A percentile compares a stretch with the other conserved stretches of the same genome.
Conservation (phyloP, 2,797 vertebrate genomes). For the Pogonophryne albipinna region DNA sequence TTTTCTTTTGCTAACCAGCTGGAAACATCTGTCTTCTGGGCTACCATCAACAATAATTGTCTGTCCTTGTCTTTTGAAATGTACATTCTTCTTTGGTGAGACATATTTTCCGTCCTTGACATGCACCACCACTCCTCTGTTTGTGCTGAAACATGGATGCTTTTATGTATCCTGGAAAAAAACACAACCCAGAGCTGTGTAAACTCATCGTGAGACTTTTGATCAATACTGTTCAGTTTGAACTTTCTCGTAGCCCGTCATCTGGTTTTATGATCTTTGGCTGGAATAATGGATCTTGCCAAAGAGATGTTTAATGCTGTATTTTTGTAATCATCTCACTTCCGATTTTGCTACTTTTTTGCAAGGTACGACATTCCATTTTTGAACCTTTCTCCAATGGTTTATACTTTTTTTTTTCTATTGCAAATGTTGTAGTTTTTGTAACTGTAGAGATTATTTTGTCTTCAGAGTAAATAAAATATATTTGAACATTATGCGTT, state of each 20-base stretch:
- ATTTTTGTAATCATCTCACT: conserved; percentile 73
- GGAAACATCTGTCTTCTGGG: conserved; percentile 58
- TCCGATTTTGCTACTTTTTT: conserved; percentile 47
- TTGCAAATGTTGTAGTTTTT: conserved; percentile 79
- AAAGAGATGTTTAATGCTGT: conserved; percentile 61
- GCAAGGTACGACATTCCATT: conserved; percentile 66
- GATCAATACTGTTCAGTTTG: conserved; percentile 44
- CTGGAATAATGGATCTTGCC: conserved; percentile 43
- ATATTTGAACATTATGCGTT: conserved; percentile 71
- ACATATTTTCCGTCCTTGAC: conserved; percentile 63
- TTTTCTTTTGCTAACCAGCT: conserved; percentile 44
- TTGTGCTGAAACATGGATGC: conserved; percentile 42
- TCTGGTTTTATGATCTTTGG: conserved; percentile 41
- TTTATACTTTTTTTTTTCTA: conserved; percentile 53
- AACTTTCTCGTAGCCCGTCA: conserved; percentile 32
- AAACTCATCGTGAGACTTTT: conserved; percentile 36
- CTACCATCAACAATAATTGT: conserved; percentile 49
- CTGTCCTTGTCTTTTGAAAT: conserved; percentile 54
- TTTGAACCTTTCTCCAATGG: conserved; percentile 53
- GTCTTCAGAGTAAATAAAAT: conserved; percentile 76
- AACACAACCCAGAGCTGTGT: conserved; percentile 35
- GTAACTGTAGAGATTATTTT: conserved; percentile 81
- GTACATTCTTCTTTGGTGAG: conserved; percentile 62
- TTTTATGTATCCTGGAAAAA: conserved; percentile 29
- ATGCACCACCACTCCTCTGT: conserved; percentile 19